Conservation (phyloP, 2,113 vertebrate species). For the Piliocolobus tephrosceles region DNA sequence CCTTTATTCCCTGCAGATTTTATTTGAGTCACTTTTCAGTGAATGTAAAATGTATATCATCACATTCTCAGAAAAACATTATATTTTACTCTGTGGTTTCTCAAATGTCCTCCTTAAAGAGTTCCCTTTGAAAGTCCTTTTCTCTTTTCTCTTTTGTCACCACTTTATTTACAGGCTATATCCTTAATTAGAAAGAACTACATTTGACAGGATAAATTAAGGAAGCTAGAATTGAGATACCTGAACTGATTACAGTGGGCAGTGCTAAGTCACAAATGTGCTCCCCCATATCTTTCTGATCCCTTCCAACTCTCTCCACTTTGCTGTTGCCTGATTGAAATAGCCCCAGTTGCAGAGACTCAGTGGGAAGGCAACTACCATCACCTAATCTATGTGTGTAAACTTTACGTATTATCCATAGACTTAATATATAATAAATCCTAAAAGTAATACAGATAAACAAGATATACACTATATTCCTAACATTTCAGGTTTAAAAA, state of each 20-base stretch:
- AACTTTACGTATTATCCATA: background rate
- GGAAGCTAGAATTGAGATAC: background rate
- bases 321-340: background rate
- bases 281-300: background rate
- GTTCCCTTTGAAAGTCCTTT: constrained; percentile 18
- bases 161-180: constrained; percentile 13
- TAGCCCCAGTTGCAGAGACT: background rate
- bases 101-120: background rate
- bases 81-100: background rate
- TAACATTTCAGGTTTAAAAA: background rate
- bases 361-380: too few relatives aligned
- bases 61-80: constrained; percentile 4
- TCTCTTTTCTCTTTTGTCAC: background rate
- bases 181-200: constrained; percentile 43
- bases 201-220: constrained; percentile 26
- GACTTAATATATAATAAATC: background rate
- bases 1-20: background rate
- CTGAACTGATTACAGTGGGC: background rate
- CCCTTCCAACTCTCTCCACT: background rate
- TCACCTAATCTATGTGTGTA: background rate
- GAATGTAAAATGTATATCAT: background rate
- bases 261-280: background rate
- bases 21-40: background rate
- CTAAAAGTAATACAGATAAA: background rate
- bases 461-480: background rate